phyloP scores from a whole-genome alignment of 2,888 invertebrate genomes.

The Acanthoscelides obtectus region DNA sequence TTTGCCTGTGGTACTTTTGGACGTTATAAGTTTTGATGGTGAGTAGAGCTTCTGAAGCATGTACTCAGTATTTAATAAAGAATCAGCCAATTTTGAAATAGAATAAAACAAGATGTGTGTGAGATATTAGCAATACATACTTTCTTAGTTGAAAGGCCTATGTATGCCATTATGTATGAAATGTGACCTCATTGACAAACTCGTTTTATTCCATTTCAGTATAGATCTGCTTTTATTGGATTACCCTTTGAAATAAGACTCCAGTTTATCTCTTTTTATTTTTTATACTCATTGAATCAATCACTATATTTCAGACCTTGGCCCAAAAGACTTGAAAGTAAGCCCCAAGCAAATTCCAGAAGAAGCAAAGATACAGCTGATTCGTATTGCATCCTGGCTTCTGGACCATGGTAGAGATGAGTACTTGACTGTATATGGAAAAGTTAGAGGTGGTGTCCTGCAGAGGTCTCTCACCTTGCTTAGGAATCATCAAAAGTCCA shows the following conservation, averaged over 20 bases:
- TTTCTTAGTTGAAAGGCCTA: no score
- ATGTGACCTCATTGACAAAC: no score
- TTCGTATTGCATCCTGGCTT: slow-evolving; percentile 81
- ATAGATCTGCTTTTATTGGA: no score
- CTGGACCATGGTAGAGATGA: slow-evolving; percentile 69
- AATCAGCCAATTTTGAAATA: no score
- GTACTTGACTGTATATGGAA: slow-evolving; percentile 70
- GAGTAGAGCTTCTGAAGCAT: slow-evolving; percentile 12
- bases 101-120: no score
- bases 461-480: slow-evolving; percentile 69
- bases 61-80: no score
- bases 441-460: slow-evolving; percentile 71
- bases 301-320: slow-evolving; percentile 18
- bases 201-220: no score
- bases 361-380: slow-evolving; percentile 64
- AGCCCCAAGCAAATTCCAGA: slow-evolving; percentile 67
- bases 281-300: no score
- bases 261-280: no score
- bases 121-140: no score
- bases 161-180: no score
- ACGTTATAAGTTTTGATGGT: slow-evolving; percentile 62
- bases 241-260: no score
- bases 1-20: slow-evolving; percentile 81
- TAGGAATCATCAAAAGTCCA: slow-evolving; percentile 73
- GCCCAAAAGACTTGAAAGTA: slow-evolving; percentile 35